These are phyloP conservation scores for Myotis brandtii DNA, from an alignment of 2,113 vertebrate genomes.

Conservation along the genomic window DNA sequence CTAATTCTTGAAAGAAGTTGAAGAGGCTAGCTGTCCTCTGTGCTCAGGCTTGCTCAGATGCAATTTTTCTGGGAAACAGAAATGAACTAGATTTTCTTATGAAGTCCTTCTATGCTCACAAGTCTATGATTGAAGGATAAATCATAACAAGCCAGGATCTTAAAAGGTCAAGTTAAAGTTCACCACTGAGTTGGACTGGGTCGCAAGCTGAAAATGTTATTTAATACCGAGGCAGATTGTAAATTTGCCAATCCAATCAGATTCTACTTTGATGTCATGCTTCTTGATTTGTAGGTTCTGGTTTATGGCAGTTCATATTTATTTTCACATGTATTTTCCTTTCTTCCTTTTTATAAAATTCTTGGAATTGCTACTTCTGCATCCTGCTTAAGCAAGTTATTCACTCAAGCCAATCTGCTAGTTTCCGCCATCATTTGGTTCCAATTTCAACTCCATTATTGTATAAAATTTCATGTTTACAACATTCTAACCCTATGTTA, in stretches of 20 bases:
- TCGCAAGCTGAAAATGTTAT: slow-evolving; percentile 57
- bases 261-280: background rate
- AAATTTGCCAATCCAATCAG: slow-evolving; percentile 65
- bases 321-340: slow-evolving; percentile 63
- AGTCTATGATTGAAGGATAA: background rate
- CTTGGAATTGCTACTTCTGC: slow-evolving; percentile 48
- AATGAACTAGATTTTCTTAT: background rate
- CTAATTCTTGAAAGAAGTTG: background rate
- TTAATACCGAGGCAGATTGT: slow-evolving; percentile 58
- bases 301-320: slow-evolving; percentile 65
- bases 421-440: slow-evolving; percentile 67
- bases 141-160: background rate
- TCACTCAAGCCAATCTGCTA: slow-evolving; percentile 78
- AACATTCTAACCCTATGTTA: slow-evolving; percentile 82
- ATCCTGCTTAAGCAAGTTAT: slow-evolving; percentile 60
- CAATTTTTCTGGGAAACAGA: background rate
- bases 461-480: slow-evolving; percentile 85
- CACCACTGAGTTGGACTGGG: background rate
- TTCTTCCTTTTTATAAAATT: slow-evolving; percentile 69
- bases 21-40: background rate
- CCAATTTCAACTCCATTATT: slow-evolving; percentile 79
- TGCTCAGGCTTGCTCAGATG: background rate
- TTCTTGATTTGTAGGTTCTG: slow-evolving; percentile 62
- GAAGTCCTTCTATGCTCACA: background rate
- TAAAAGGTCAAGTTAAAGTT: background rate